Base-by-base conservation (phyloP, 2,113 vertebrate genomes). In the Meriones unguiculatus region DNA sequence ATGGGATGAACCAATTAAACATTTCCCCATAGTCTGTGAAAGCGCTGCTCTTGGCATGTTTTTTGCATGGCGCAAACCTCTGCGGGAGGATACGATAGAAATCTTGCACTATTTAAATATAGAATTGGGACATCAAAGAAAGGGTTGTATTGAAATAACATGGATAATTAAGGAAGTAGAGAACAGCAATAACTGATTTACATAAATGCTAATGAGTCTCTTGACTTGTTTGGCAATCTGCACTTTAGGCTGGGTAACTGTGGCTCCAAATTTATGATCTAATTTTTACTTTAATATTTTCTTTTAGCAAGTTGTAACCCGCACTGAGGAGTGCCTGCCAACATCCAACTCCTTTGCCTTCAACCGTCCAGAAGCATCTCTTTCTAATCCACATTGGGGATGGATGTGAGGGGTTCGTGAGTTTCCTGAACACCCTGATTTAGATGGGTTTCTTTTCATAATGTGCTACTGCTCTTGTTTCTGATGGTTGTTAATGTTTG, bases 141-240 rank as follows among this genome's bases (percentile, higher is more conserved):
- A 98, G 99, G 98, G 98, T 99, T 99, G 99, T 99, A 99, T 99
- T 99, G 99, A 99, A 99, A 99, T 99, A 99, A 99, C 99, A 99
- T 99, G 99, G 99, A 99, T 99, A 99, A 99, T 99, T 99, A 99
- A 99, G 99, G 99, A 99, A 99, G 99, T 99, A 98, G 99, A 99
- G 99, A 99, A 99, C 98, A 99, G 99, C 99, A 99, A 99, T 99
- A 99, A 99, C 98, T 98, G 98, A 99, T 99, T 99, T 99, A 99
- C 99, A 99, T 99, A 99, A 99, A 99, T 99, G 99, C 99, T 99
- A 99, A 99, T 99, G 99, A 99, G 99, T 99, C 99, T 99, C 99
- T 99, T 98, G 99, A 99, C 99, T 99, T 99, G 99, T 99, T 99
- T 98, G 98, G 98, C 98, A 99, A 98, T 98, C 98, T 98, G 98